phyloP scores from a whole-genome alignment of 2,888 invertebrate species.

The Leptarthrus brevirostris region DNA sequence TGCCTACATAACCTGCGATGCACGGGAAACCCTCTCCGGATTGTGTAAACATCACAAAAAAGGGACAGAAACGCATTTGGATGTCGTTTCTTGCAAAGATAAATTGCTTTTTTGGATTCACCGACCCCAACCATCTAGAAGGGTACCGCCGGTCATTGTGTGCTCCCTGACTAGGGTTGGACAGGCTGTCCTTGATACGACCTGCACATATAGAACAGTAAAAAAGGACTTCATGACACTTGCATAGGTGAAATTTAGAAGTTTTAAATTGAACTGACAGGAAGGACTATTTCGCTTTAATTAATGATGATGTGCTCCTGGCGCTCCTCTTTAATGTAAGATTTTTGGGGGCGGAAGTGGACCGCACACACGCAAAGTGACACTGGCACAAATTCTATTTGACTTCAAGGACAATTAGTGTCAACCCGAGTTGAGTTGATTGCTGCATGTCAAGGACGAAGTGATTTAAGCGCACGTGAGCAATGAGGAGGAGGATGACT shows the following conservation, averaged over 20 bases:
- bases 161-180: constrained; percentile 21
- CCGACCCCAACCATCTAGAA: neutral
- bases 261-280: constrained; percentile 29
- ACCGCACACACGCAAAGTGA: constrained; percentile 11
- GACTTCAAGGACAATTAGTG: constrained; percentile 41
- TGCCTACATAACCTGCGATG: too few species aligned
- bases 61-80: constrained; percentile 29
- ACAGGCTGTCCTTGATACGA: constrained; percentile 24
- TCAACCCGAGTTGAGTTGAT: constrained; percentile 26
- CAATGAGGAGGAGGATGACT: too few species aligned
- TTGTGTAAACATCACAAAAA: constrained; percentile 32
- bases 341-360: constrained; percentile 6
- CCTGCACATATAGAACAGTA: constrained; percentile 4
- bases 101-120: constrained; percentile 39
- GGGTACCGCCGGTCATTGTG: constrained; percentile 12
- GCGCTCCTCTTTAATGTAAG: constrained; percentile 2
- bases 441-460: constrained; percentile 18
- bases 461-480: too few species aligned
- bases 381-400: constrained; percentile 14
- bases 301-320: constrained; percentile 9
- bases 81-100: constrained; percentile 32
- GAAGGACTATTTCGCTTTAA: constrained; percentile 16
- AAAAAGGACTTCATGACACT: neutral
- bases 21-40: neutral
- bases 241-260: constrained; percentile 29